phyloP scores from a whole-genome alignment of 1,140 invertebrate species.

The Dysdera silvatica region DNA sequence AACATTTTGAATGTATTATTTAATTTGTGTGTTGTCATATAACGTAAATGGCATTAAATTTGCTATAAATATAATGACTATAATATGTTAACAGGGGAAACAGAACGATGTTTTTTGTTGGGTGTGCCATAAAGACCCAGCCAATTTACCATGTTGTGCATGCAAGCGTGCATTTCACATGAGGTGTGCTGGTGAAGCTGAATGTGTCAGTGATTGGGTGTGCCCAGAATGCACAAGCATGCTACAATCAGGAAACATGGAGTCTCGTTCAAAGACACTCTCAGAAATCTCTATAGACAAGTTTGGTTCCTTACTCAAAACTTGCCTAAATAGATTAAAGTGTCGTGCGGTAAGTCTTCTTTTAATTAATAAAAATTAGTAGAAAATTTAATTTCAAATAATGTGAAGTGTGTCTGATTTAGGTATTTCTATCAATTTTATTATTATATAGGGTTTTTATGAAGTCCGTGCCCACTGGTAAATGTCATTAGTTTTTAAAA shows the following conservation, averaged over 20 bases:
- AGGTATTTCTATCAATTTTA: no score
- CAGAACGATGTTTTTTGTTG: slow-evolving; percentile 73
- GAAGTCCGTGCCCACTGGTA: no score
- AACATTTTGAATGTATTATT: no score
- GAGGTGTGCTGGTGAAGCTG: slow-evolving; percentile 52
- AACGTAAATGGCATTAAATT: no score
- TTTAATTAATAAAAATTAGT: slow-evolving; percentile 2
- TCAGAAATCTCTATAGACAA: slow-evolving; percentile 61
- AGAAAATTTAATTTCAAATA: no score
- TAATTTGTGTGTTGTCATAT: no score
- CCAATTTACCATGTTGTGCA: slow-evolving; percentile 58
- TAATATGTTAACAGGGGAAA: slow-evolving; percentile 36
- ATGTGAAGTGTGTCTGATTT: no score
- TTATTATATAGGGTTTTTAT: no score
- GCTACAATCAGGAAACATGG: slow-evolving; percentile 67
- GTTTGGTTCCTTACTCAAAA: slow-evolving; percentile 63
- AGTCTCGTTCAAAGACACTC: slow-evolving; percentile 60
- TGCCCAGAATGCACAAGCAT: slow-evolving; percentile 77
- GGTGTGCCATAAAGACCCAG: slow-evolving; percentile 60
- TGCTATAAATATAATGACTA: no score
- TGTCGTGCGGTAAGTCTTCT: slow-evolving; percentile 56
- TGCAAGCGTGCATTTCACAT: slow-evolving; percentile 79
- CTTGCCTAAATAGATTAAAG: slow-evolving; percentile 65
- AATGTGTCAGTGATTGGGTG: slow-evolving; percentile 61
- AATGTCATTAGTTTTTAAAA: no score